These are phyloP conservation scores for Chorisops tibialis DNA, from an alignment of 2,888 invertebrate genomes.

Conservation along the genomic window DNA sequence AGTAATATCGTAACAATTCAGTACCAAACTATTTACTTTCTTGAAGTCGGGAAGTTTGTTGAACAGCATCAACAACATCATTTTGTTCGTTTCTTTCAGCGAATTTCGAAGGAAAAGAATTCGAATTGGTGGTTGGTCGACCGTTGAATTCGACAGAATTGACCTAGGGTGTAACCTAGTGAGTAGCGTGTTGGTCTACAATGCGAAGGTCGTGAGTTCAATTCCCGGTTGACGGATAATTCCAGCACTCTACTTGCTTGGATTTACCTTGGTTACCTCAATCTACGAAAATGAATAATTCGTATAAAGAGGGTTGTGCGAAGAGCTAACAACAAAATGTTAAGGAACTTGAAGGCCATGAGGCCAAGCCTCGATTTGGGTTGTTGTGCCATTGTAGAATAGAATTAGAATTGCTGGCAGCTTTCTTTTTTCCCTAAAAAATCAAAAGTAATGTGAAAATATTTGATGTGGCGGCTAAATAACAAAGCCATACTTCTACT, in stretches of 20 bases:
- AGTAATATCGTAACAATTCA: constrained; percentile 97
- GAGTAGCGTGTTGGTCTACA: too few relatives aligned
- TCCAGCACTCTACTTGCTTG: too few relatives aligned
- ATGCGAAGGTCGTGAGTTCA: too few relatives aligned
- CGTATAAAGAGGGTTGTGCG: too few relatives aligned
- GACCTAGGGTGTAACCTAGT: too few relatives aligned
- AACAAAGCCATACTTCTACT: constrained; percentile 54
- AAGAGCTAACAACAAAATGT: too few relatives aligned
- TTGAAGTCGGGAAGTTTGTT: constrained; percentile 96
- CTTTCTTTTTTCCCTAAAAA: constrained; percentile 68
- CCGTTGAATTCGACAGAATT: constrained; percentile 56
- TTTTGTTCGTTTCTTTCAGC: constrained; percentile 98
- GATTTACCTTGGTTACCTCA: too few relatives aligned
- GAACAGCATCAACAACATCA: constrained; percentile 90
- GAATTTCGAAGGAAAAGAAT: constrained; percentile 98
- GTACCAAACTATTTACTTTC: constrained; percentile 96
- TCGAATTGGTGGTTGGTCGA: constrained; percentile 98
- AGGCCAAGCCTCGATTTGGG: too few relatives aligned
- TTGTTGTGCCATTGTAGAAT: too few relatives aligned
- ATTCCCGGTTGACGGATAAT: too few relatives aligned
- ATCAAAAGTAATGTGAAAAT: not conserved
- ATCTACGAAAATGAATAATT: too few relatives aligned
- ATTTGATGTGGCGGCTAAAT: not conserved
- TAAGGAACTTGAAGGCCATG: too few relatives aligned
- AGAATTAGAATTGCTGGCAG: constrained; percentile 53